A percentile compares a stretch with the other conserved stretches of the same genome.
phyloP scores from a whole-genome alignment of 2,113 vertebrate species.

The Arenaria interpres region DNA sequence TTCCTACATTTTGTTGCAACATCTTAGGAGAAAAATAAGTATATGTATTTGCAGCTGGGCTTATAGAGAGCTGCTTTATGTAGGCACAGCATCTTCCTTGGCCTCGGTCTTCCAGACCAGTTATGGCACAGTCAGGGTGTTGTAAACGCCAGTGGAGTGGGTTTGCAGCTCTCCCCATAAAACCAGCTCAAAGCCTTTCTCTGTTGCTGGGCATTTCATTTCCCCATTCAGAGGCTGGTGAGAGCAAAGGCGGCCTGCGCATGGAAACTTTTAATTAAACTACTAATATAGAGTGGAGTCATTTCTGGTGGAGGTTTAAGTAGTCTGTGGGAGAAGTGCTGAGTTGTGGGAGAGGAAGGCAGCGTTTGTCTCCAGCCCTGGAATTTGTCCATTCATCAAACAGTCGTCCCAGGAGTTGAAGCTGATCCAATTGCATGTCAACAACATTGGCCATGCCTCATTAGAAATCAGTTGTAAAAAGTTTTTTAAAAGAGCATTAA shows the following conservation, averaged over 20 bases:
- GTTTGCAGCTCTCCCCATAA: conserved; percentile 24
- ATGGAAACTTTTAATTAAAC: conserved; percentile 68
- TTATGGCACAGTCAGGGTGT: background rate
- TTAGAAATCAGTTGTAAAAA: conserved; percentile 50
- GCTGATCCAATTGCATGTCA: conserved; percentile 25
- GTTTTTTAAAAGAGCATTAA: conserved; percentile 28
- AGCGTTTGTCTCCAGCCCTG: conserved; percentile 1
- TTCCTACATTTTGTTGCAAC: background rate
- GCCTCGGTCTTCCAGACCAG: background rate
- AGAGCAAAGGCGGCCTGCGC: background rate
- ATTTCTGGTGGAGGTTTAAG: conserved; percentile 16
- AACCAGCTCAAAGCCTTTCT: conserved; percentile 45
- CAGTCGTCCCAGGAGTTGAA: conserved; percentile 7
- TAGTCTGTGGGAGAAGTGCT: conserved; percentile 22
- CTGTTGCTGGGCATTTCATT: conserved; percentile 11
- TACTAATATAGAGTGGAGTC: background rate
- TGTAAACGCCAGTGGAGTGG: background rate
- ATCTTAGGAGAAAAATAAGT: background rate
- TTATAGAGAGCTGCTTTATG: conserved; percentile 44
- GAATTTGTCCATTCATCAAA: conserved; percentile 45
- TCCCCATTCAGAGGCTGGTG: background rate
- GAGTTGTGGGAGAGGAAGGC: conserved; percentile 24
- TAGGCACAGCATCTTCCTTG: background rate
- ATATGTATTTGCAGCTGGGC: background rate
- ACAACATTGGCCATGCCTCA: conserved; percentile 39